Base-by-base conservation (phyloP, 2,888 invertebrate species). In the Sinelater perroti region DNA sequence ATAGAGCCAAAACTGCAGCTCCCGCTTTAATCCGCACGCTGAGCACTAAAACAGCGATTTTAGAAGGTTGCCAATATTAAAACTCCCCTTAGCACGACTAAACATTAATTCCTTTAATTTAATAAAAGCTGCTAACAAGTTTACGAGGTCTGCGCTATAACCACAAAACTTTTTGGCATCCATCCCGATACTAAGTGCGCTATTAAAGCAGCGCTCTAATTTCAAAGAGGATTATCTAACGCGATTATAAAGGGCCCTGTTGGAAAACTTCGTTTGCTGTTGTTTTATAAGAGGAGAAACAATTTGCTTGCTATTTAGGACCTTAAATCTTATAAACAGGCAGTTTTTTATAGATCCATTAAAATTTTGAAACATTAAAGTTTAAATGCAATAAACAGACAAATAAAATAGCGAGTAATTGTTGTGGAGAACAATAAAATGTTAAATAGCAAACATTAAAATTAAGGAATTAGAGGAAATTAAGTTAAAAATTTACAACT, bases 111-210 rank as follows among this genome's bases (percentile, higher is more conserved):
- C 51, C 49, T 45, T 51, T 49, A 60, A 60, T 60, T 60, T 60
- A 62, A 61, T 60, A 64, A 64, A 60, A 64, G 58, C 58, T 56
- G 57, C 55, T 64, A 64, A 60, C 60, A 55, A 60, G 57, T 63
- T 61, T 63, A 60, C 53, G 59, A 56, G 56, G 54, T 58, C 52
- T 56, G 47, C 18, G 40, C 54, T 61, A 57, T 56, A 61, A 55
- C 63, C 61, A 53, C 61, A 57, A 60, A 61, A 63, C 63, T 58
- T 63, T 63, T 60, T 63, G 63, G 63, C 63, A 63, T 59, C 54
- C 56, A 47, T 63, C 61, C 61, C 61, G 60, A 57, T 60, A 54
- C 57, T 60, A 63, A 63, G 62, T 63, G 60, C 57, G 51, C 60
- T 54, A 56, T 62, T 62, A 62, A 60, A 62, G 54, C 57, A 45